Conservation (phyloP, 2,888 invertebrate genomes). For the Eupithecia subfuscata region DNA sequence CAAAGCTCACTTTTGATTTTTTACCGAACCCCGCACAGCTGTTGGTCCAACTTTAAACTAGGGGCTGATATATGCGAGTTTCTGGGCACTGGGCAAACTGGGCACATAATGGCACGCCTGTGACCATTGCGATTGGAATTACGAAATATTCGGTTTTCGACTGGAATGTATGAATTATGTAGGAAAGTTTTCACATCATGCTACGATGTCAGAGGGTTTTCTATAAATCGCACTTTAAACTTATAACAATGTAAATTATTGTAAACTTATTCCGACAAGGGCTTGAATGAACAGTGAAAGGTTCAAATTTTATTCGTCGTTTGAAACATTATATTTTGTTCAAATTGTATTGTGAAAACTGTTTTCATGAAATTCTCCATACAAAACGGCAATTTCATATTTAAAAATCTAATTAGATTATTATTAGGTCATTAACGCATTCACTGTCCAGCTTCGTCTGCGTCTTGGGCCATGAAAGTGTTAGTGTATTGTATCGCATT, state of each 20-base stretch:
- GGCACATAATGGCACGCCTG: conserved; percentile 26
- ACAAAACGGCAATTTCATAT: too few relatives aligned
- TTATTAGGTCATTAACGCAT: too few relatives aligned
- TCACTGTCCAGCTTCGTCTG: too few relatives aligned
- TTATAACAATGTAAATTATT: not conserved
- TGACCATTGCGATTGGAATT: conserved; percentile 14
- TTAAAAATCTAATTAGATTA: too few relatives aligned
- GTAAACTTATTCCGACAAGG: not conserved
- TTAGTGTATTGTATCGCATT: too few relatives aligned
- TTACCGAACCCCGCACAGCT: conserved; percentile 36
- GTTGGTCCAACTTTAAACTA: conserved; percentile 38
- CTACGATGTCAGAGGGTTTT: not conserved
- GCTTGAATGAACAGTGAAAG: not conserved
- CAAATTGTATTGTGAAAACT: too few relatives aligned
- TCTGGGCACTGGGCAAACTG: conserved; percentile 15
- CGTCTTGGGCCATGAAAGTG: too few relatives aligned
- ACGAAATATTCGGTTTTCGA: conserved; percentile 22
- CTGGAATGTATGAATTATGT: conserved; percentile 18
- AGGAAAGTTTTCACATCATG: conserved; percentile 13
- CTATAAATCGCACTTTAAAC: not conserved
- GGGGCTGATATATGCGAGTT: conserved; percentile 40
- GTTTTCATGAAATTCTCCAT: too few relatives aligned
- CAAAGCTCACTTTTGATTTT: conserved; percentile 43
- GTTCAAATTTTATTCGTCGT: not conserved
- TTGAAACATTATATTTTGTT: too few relatives aligned